Conservation (phyloP, 2,113 vertebrate genomes). For the Trichechus manatus region DNA sequence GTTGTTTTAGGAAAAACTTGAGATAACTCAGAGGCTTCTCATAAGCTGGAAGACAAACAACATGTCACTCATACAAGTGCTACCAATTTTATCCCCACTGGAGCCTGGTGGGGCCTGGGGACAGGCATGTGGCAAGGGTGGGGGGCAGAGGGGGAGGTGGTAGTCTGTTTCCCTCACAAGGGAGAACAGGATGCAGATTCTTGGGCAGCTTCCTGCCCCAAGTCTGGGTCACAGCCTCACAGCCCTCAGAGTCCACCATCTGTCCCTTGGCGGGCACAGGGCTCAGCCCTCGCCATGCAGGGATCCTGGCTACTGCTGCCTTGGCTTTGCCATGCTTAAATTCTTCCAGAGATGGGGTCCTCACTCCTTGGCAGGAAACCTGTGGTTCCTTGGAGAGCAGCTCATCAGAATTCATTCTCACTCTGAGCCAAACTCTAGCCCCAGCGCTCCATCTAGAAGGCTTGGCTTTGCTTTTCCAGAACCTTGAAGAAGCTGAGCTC, state of each 20-base stretch:
- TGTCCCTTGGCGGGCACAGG: background rate
- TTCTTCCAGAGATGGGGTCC: background rate
- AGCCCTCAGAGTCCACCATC: background rate
- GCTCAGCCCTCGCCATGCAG: background rate
- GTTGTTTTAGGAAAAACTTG: constrained; percentile 83
- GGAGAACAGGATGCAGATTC: too few relatives aligned
- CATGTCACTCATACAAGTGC: constrained; percentile 57
- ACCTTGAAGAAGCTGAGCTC: background rate
- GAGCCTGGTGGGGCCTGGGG: background rate
- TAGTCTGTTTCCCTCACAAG: background rate
- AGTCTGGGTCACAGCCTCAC: background rate
- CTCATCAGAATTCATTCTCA: background rate
- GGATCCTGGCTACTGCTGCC: background rate
- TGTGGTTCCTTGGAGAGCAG: background rate
- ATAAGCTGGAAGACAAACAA: constrained; percentile 79
- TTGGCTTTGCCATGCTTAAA: constrained; percentile 31
- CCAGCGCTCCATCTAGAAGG: background rate
- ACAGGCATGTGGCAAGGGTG: background rate
- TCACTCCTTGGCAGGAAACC: background rate
- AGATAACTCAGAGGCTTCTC: constrained; percentile 80
- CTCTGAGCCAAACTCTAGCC: background rate
- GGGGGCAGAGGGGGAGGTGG: fast-evolving
- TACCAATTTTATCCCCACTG: constrained; percentile 60
- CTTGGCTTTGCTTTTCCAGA: background rate
- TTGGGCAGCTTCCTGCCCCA: background rate